Percentiles rank a stretch among this genome's conserved stretches.
phyloP scores from a whole-genome alignment of 2,888 invertebrate genomes.

The Pollenia angustigena region DNA sequence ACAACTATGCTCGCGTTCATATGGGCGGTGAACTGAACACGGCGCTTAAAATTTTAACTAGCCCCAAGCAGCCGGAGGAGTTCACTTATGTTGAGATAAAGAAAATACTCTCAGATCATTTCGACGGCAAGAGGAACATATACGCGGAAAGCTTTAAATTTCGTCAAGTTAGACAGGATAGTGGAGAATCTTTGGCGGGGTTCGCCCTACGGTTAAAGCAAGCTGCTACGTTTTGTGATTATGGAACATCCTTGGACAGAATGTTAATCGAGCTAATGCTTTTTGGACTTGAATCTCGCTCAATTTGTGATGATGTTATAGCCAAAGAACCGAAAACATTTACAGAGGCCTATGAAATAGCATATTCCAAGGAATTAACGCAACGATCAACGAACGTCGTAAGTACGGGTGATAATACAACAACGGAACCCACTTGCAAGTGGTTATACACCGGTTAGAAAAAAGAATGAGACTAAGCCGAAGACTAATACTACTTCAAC shows the following conservation, averaged over 20 bases:
- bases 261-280: slow-evolving; percentile 70
- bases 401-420: neutral
- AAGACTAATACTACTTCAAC: neutral
- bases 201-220: slow-evolving; percentile 61
- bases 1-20: slow-evolving; percentile 38
- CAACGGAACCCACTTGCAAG: slow-evolving; percentile 7
- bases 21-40: slow-evolving; percentile 49
- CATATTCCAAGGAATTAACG: neutral
- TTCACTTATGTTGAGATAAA: slow-evolving; percentile 10
- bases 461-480: neutral
- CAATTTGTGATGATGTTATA: neutral
- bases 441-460: neutral
- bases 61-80: slow-evolving; percentile 21
- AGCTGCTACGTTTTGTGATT: slow-evolving; percentile 63
- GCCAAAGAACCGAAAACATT: neutral
- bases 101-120: neutral
- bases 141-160: slow-evolving; percentile 68
- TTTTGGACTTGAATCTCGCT: slow-evolving; percentile 52
- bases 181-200: slow-evolving; percentile 48
- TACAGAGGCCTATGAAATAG: slow-evolving; percentile 6
- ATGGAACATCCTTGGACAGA: slow-evolving; percentile 57
- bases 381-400: neutral
- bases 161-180: slow-evolving; percentile 47
- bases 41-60: slow-evolving; percentile 42
- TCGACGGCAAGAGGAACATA: slow-evolving; percentile 48